Percentiles rank a stretch among this genome's conserved stretches.
phyloP scores from a whole-genome alignment of 2,113 vertebrate genomes.

The Phyllostomus hastatus region DNA sequence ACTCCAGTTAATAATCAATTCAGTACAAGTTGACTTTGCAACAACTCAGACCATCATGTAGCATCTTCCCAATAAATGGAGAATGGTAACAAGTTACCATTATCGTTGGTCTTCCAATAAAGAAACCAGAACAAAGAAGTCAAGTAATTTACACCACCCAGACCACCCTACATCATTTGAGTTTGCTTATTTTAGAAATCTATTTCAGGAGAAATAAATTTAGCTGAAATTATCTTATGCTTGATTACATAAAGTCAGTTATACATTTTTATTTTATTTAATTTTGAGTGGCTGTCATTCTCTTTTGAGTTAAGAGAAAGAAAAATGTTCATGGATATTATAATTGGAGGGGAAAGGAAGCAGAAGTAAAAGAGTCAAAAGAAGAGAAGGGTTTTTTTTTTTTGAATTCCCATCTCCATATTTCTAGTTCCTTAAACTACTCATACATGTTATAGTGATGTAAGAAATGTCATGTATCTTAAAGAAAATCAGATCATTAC shows the following conservation, averaged over 20 bases:
- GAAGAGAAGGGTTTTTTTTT: background rate
- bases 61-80: background rate
- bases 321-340: background rate
- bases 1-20: background rate
- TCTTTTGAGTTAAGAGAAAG: background rate
- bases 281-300: background rate
- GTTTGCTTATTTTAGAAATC: background rate
- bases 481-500: background rate
- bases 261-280: background rate
- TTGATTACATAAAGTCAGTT: background rate
- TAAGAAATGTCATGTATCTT: background rate
- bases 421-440: slow-evolving; percentile 46
- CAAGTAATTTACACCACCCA: background rate
- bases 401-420: background rate
- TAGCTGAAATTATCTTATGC: background rate
- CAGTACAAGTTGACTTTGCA: background rate
- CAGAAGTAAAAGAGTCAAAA: slow-evolving; percentile 2
- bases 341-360: background rate
- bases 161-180: background rate
- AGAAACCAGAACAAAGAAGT: background rate
- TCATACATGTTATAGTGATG: background rate
- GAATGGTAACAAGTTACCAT: background rate
- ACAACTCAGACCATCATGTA: background rate
- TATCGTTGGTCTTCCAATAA: background rate
- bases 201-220: background rate